Percentiles rank a stretch among this genome's conserved stretches.
Conservation (phyloP, 2,113 vertebrate species). For the Speoplatyrhinus poulsoni region DNA sequence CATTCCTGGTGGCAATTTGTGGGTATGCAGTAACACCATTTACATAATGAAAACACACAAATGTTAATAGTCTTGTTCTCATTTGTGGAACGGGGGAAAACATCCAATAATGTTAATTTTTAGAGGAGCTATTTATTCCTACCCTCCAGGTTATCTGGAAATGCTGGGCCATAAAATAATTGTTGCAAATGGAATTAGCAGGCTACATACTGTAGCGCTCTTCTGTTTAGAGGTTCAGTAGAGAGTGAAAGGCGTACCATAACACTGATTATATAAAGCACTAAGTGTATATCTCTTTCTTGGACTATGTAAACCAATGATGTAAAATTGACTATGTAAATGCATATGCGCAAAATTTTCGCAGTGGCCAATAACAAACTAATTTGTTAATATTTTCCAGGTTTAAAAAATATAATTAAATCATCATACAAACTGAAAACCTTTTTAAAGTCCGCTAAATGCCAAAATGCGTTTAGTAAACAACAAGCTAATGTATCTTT, state of each 20-base stretch:
- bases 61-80: conserved; percentile 98
- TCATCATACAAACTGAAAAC: neutral
- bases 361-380: too few relatives aligned
- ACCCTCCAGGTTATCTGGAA: conserved; percentile 94
- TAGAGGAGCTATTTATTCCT: conserved; percentile 85
- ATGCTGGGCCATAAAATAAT: conserved; percentile 77
- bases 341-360: too few relatives aligned
- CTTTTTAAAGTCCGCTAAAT: conserved; percentile 33
- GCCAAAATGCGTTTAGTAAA: conserved; percentile 58
- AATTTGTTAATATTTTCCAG: too few relatives aligned
- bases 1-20: conserved; percentile 99
- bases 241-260: neutral
- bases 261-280: neutral
- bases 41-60: conserved; percentile 99
- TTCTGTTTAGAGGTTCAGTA: conserved; percentile 19
- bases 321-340: too few relatives aligned
- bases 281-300: neutral
- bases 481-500: conserved; percentile 62
- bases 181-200: conserved; percentile 52
- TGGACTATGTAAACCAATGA: neutral
- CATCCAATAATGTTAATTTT: conserved; percentile 90
- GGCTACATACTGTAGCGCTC: conserved; percentile 21
- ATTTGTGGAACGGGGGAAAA: conserved; percentile 89
- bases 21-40: conserved; percentile 99
- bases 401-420: too few relatives aligned